Conservation (phyloP, 1,140 invertebrate genomes). For the Drosophila busckii region DNA sequence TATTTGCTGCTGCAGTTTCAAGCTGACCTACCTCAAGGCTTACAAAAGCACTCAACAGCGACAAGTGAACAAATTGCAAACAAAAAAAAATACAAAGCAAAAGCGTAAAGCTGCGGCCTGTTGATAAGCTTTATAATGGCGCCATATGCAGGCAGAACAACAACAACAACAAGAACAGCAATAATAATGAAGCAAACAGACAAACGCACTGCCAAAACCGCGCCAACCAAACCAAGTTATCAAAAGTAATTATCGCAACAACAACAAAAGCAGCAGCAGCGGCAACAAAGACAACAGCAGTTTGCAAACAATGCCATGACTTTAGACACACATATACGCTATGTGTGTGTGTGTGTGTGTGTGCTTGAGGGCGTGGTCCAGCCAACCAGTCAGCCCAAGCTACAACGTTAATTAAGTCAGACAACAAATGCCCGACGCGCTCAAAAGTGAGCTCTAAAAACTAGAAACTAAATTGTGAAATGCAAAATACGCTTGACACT, state of each 20-base stretch:
- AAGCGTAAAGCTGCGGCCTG: constrained; percentile 14
- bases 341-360: background rate
- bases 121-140: constrained; percentile 36
- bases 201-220: constrained; percentile 12
- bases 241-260: constrained; percentile 40
- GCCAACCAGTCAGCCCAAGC: constrained; percentile 19
- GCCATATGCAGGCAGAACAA: constrained; percentile 18
- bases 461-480: background rate
- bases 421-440: constrained; percentile 23
- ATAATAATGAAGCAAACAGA: constrained; percentile 4
- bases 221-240: constrained; percentile 34
- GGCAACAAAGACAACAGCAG: constrained; percentile 13
- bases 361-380: constrained; percentile 1
- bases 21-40: constrained; percentile 36
- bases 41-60: constrained; percentile 32
- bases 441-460: constrained; percentile 13
- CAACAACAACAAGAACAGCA: constrained; percentile 4
- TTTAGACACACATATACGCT: too few species aligned
- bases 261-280: constrained; percentile 9
- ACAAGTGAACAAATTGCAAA: constrained; percentile 28
- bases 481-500: background rate
- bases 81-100: background rate
- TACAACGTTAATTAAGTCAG: constrained; percentile 34
- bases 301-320: constrained; percentile 16
- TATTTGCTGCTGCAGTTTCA: constrained; percentile 8